Conservation (phyloP, 2,797 vertebrate genomes). For the Mareca penelope region DNA sequence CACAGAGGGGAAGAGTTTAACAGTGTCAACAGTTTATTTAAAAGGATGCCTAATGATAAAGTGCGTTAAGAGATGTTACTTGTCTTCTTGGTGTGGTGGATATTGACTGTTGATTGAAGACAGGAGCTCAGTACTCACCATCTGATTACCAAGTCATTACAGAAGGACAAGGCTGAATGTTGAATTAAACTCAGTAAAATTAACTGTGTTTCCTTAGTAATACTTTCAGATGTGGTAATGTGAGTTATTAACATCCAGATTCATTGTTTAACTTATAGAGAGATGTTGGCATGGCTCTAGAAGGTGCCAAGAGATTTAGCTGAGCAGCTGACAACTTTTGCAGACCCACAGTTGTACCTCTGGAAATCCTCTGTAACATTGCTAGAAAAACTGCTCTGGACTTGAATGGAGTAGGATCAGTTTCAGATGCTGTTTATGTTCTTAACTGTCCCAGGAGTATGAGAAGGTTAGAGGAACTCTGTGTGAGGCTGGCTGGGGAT, state of each 20-base stretch:
- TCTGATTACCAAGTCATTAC: not conserved
- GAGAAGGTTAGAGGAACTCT: not conserved
- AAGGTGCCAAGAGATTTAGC: not conserved
- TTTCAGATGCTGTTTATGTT: not conserved
- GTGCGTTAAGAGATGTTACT: not conserved
- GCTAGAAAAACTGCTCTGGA: not conserved
- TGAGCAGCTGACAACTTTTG: not conserved
- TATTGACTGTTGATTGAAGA: not conserved
- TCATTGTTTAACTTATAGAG: not conserved
- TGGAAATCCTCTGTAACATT: not conserved
- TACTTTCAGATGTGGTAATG: not conserved
- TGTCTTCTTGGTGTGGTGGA: not conserved
- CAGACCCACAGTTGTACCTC: not conserved
- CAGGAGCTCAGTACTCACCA: not conserved
- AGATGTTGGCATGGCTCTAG: not conserved
- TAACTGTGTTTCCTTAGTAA: not conserved
- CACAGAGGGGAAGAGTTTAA: not conserved
- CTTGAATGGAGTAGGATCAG: not conserved
- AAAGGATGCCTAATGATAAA: not conserved
- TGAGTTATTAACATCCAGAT: not conserved
- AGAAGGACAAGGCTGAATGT: not conserved
- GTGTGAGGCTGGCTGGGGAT: not conserved
- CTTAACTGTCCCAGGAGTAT: not conserved
- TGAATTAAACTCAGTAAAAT: not conserved
- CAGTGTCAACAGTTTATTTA: not conserved